Base-by-base conservation (phyloP, 2,797 vertebrate genomes). In the Zenarchopterus dispar region DNA sequence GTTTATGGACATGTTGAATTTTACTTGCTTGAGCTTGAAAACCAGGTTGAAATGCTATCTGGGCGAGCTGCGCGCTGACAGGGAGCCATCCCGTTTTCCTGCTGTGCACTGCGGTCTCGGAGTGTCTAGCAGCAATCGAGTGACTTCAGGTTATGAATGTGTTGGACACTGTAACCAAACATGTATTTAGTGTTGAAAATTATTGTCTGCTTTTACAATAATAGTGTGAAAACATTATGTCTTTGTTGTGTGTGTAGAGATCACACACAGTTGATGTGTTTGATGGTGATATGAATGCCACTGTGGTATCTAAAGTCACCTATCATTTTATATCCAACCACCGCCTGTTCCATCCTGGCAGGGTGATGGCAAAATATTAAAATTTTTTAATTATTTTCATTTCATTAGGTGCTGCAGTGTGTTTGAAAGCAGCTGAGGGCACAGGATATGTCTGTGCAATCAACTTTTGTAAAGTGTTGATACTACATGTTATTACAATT, bases 1-100 rank as follows among this genome's bases (percentile, higher is more conserved):
- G 55, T 86, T 89, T 81, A 73, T 57, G 28, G 73, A 80, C 82
- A 81, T 72, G 66, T 41, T 80, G 79, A 75, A 82, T 80, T 84
- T 64, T 56, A 71, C 75, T 85, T 79, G 57, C 41, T 63, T 51
- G 15, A 26, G 24, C 61, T 64, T 67, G 44, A 66, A 73, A 73
- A 56, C n/a, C 78, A 77, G 63, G 62, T 23, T 84, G 79, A 73
- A 79, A 86, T 71, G 47, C 56, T 54, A 62, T 75, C 73, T 56
- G 59, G 23, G 63, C 10, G 24, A 28, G 18, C 1, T 28, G 5
- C 63, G 28, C 67, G 53, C 21, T 39, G 54, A 65, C 36, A 42
- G 50, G 70, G 33, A 72, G 49, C 9, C 15, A 31, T 22, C 58
- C 22, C 17, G 65, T 53, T 67, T 72, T 54, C 47, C 11, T 28